Evolutionary conservation across 2,113 vertebrate genomes (phyloP).

Genomic region (Aptenodytes forsteri): DNA sequence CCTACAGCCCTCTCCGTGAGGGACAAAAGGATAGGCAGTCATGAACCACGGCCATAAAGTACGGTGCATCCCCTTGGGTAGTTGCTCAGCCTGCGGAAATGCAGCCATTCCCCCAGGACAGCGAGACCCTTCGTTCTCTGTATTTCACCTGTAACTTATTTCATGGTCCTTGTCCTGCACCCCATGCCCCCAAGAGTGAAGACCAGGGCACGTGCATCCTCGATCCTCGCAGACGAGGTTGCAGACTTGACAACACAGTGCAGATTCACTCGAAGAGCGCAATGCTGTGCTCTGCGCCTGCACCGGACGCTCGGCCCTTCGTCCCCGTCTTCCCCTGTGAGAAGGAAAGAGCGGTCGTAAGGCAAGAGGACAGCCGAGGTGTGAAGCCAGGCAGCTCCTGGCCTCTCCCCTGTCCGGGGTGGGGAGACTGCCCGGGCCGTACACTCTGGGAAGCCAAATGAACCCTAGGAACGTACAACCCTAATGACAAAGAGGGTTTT

Average conservation of each 20-base stretch:
- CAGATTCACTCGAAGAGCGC: accelerated
- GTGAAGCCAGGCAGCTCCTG: background rate
- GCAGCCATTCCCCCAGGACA: background rate
- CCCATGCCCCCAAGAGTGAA: accelerated
- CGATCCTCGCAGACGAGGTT: accelerated
- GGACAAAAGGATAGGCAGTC: background rate
- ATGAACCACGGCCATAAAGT: background rate
- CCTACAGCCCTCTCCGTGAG: background rate
- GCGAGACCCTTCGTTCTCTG: accelerated
- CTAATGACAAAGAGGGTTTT: background rate
- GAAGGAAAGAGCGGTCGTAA: background rate
- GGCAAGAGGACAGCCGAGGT: background rate
- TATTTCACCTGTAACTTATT: background rate
- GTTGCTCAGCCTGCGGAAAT: background rate
- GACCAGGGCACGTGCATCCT: accelerated
- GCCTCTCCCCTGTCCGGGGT: accelerated
- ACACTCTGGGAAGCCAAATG: accelerated
- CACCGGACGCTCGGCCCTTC: accelerated
- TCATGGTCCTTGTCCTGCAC: background rate
- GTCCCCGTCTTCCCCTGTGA: no score
- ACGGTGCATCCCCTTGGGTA: accelerated
- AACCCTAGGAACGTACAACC: accelerated
- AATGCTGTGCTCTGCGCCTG: background rate
- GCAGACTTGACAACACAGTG: accelerated
- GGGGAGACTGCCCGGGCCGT: accelerated